Conservation (phyloP, 2,888 invertebrate species). For the Matsumyia berberina region DNA sequence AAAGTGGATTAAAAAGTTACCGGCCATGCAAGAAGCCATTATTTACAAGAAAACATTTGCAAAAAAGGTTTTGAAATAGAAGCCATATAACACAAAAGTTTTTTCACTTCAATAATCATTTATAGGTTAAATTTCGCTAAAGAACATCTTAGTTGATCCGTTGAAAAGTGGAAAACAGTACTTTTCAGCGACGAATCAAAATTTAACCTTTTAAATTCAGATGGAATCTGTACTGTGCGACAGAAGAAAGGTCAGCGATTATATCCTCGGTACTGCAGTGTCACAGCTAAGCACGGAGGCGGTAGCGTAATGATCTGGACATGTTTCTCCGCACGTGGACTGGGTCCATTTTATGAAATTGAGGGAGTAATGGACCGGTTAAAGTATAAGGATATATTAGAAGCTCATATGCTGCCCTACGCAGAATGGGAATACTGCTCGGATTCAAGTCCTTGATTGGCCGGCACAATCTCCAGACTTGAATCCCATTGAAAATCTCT, state of each 20-base stretch:
- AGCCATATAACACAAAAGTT: too few species aligned
- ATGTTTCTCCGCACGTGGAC: background rate
- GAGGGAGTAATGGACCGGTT: too few species aligned
- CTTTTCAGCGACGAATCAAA: too few species aligned
- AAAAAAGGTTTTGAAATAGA: background rate
- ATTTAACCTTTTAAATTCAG: background rate
- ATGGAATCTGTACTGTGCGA: background rate
- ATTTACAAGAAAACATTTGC: background rate
- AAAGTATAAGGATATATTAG: too few species aligned
- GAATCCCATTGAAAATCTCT: slow-evolving; percentile 13
- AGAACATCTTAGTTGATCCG: background rate
- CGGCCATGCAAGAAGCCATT: background rate
- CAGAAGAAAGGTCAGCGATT: background rate
- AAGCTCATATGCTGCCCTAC: too few species aligned
- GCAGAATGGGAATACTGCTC: background rate
- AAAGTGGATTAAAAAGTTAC: background rate
- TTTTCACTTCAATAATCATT: background rate
- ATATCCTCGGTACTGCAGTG: background rate
- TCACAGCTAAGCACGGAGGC: background rate
- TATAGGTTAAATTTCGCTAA: slow-evolving; percentile 1
- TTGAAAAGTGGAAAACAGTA: slow-evolving; percentile 6
- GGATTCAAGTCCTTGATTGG: background rate
- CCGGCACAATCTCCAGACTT: background rate
- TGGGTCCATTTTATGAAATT: background rate
- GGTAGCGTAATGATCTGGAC: slow-evolving; percentile 1